These are phyloP conservation scores for Limosa lapponica DNA, from an alignment of 2,797 vertebrate species.

Conservation along the genomic window DNA sequence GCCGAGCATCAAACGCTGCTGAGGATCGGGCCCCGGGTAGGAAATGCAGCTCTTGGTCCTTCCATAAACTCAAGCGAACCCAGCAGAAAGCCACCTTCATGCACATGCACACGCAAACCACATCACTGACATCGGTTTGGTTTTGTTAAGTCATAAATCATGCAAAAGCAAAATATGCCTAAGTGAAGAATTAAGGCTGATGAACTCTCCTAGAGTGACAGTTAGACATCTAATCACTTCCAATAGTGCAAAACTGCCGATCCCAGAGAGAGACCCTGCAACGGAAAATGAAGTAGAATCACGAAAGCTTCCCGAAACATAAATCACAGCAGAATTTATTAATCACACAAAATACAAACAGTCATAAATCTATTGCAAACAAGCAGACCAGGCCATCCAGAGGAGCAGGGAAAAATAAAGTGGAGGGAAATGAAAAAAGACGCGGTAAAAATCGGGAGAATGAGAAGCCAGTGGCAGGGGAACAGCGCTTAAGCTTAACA, in stretches of 20 bases:
- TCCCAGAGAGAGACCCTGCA: not conserved
- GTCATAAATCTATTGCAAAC: not conserved
- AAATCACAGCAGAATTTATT: slow-evolving; percentile 36
- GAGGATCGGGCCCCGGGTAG: not conserved
- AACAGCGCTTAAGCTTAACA: not conserved
- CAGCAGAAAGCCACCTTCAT: not conserved
- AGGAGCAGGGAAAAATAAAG: not conserved
- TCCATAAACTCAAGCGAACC: not conserved
- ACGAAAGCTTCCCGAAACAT: not conserved
- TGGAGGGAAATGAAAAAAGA: not conserved
- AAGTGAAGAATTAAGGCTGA: slow-evolving; percentile 15
- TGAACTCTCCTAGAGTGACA: not conserved
- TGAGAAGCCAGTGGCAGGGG: not conserved
- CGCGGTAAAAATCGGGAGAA: not conserved
- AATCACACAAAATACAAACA: slow-evolving; percentile 26
- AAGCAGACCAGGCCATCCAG: not conserved
- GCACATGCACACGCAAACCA: not conserved
- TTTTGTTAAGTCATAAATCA: not conserved
- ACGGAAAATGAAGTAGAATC: slow-evolving; percentile 14
- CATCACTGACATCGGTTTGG: not conserved
- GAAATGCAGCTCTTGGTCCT: not conserved
- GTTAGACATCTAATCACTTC: not conserved
- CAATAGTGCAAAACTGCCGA: not conserved
- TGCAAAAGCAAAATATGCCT: not conserved
- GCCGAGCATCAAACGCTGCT: accelerated